These are phyloP conservation scores for Noctua pronuba DNA, from an alignment of 2,888 invertebrate genomes.

Conservation along the genomic window DNA sequence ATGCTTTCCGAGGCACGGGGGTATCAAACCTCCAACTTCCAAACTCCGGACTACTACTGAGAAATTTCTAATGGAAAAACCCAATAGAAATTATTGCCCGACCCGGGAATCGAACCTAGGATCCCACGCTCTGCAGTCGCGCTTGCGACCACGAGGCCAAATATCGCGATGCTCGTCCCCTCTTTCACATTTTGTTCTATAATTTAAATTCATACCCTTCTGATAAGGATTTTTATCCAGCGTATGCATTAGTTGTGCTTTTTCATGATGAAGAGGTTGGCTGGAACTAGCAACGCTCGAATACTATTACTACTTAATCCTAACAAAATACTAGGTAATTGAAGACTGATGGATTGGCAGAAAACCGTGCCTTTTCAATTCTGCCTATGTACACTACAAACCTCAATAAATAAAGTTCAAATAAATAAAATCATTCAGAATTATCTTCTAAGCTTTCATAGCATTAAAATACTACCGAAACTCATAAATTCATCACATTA, in stretches of 20 bases:
- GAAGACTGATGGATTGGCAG: not conserved
- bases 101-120: too few species aligned
- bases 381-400: not conserved
- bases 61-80: too few species aligned
- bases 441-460: not conserved
- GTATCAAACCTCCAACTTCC: too few species aligned
- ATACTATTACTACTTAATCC: not conserved
- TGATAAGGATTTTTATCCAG: not conserved
- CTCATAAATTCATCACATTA: conserved; percentile 20
- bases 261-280: not conserved
- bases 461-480: not conserved
- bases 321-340: not conserved
- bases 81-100: too few species aligned
- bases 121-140: too few species aligned
- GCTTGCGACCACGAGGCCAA: too few species aligned
- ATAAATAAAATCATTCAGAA: not conserved
- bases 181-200: not conserved
- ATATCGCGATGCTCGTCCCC: not conserved
- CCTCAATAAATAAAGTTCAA: not conserved
- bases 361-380: not conserved
- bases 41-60: too few species aligned
- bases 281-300: not conserved
- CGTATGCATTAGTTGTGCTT: not conserved
- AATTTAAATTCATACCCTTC: not conserved
- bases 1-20: too few species aligned